Conservation (phyloP, 1,140 invertebrate species). For the Aleiodes sp. region DNA sequence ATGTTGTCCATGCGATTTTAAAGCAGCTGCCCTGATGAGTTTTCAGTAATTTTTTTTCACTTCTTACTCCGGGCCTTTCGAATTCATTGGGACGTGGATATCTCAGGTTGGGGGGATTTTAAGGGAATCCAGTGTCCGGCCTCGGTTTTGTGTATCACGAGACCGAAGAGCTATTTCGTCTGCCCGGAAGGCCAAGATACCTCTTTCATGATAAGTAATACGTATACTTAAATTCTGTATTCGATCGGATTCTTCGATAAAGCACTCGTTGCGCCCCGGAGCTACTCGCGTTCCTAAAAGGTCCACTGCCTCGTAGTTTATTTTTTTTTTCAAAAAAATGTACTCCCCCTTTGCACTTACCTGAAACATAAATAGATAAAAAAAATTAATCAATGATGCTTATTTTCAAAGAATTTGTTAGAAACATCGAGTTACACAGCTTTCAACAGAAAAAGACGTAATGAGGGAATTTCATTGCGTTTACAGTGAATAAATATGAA, state of each 20-base stretch:
- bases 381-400: constrained; percentile 3
- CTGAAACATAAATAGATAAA: constrained; percentile 36
- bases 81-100: constrained; percentile 2
- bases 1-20: no score
- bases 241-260: constrained; percentile 30
- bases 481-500: no score
- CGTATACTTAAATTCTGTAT: constrained; percentile 34
- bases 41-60: no score
- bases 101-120: neutral
- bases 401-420: no score
- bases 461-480: no score
- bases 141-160: constrained; percentile 17
- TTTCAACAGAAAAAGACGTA: no score
- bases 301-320: constrained; percentile 1
- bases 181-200: constrained; percentile 28
- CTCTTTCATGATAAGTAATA: constrained; percentile 29
- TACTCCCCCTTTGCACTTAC: constrained; percentile 36
- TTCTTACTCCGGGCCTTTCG: no score
- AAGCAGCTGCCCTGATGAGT: no score
- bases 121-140: neutral
- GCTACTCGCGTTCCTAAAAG: constrained; percentile 13
- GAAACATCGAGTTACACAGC: no score
- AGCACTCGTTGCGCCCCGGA: constrained; percentile 26
- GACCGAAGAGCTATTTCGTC: constrained; percentile 24
- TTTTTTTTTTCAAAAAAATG: constrained; percentile 8